Evolutionary conservation across 2,113 vertebrate species (phyloP).

Genomic region (Sylvia atricapilla): DNA sequence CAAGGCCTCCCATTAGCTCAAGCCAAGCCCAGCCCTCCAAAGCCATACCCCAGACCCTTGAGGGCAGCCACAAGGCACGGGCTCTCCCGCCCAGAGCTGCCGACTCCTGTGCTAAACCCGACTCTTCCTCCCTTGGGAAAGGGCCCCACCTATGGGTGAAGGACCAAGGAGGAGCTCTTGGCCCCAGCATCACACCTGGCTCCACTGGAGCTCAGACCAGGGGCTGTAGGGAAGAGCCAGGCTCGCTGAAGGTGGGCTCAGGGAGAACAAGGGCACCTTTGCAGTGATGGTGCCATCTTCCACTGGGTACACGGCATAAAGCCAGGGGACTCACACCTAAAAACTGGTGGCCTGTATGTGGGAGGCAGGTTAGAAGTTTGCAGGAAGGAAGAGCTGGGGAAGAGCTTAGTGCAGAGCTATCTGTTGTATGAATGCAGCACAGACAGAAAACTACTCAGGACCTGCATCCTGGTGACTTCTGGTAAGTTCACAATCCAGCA

Average conservation of each 20-base stretch:
- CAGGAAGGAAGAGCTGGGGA: background rate
- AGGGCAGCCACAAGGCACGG: background rate
- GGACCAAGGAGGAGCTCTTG: background rate
- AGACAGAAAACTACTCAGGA: background rate
- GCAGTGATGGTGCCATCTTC: background rate
- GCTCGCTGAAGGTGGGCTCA: background rate
- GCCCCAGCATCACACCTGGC: background rate
- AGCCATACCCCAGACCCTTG: background rate
- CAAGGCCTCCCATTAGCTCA: background rate
- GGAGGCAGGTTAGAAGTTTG: background rate
- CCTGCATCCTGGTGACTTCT: background rate
- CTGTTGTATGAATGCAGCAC: background rate
- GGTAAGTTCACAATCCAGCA: background rate
- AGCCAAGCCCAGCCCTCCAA: background rate
- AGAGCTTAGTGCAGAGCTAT: background rate
- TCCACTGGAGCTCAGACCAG: background rate
- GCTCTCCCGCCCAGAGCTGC: background rate
- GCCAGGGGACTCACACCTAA: background rate
- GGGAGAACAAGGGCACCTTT: background rate
- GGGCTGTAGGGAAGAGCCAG: background rate
- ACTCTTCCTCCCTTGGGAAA: conserved; percentile 8
- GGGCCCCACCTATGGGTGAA: conserved; percentile 35
- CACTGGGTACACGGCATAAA: rapidly evolving
- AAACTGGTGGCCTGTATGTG: background rate
- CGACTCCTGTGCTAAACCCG: background rate